Conservation (phyloP, 2,888 invertebrate species). For the Xylota sylvarum region DNA sequence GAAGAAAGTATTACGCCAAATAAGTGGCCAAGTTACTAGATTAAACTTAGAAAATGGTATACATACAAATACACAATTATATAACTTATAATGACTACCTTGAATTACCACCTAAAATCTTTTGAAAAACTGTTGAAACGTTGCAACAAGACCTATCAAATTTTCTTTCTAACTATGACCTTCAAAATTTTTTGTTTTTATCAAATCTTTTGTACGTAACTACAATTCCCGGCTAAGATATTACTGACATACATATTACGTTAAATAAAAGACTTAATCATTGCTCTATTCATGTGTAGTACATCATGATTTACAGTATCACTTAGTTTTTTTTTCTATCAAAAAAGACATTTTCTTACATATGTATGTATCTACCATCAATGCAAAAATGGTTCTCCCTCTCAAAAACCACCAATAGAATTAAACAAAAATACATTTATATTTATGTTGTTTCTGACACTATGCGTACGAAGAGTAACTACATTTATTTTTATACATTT, state of each 20-base stretch:
- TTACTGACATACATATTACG: neutral
- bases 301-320: neutral
- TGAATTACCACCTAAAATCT: neutral
- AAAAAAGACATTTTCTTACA: neutral
- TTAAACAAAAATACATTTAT: slow-evolving; percentile 27
- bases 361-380: slow-evolving; percentile 6
- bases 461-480: slow-evolving; percentile 43
- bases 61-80: neutral
- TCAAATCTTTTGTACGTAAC: slow-evolving; percentile 10
- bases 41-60: slow-evolving; percentile 1
- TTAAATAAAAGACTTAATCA: neutral
- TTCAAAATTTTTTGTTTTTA: neutral
- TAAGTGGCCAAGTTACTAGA: neutral
- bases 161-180: neutral
- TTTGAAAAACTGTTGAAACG: neutral
- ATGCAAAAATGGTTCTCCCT: slow-evolving; percentile 5
- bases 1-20: neutral
- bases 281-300: neutral
- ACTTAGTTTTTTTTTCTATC: slow-evolving; percentile 10
- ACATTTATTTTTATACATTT: slow-evolving; percentile 40
- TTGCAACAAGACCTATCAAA: neutral
- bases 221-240: slow-evolving; percentile 17
- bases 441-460: slow-evolving; percentile 8
- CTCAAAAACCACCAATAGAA: slow-evolving; percentile 14
- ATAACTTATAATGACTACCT: slow-evolving; percentile 2